phyloP scores from a whole-genome alignment of 2,113 vertebrate species.

The Dromiciops gliroides region DNA sequence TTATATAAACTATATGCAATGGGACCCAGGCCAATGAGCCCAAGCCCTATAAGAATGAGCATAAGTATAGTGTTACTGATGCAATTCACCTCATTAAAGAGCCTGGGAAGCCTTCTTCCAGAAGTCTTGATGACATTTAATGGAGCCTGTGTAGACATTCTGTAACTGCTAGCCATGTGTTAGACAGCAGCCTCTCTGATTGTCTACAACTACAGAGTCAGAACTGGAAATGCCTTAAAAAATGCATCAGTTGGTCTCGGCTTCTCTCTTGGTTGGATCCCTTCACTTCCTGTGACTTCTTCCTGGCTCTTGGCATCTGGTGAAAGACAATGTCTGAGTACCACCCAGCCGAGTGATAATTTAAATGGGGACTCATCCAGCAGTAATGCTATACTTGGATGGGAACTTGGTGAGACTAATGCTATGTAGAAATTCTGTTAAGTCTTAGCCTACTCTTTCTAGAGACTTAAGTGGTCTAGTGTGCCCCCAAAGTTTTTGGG shows the following conservation, averaged over 20 bases:
- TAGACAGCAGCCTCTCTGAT: not conserved
- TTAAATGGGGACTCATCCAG: not conserved
- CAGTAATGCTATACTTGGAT: not conserved
- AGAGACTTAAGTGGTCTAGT: not conserved
- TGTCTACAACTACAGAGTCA: not conserved
- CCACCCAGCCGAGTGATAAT: not conserved
- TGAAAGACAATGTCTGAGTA: not conserved
- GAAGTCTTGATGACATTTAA: not conserved
- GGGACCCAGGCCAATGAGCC: not conserved
- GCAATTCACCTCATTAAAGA: not conserved
- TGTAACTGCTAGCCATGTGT: not conserved
- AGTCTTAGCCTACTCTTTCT: not conserved
- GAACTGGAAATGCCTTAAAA: not conserved
- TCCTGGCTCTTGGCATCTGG: not conserved
- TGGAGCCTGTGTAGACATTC: not conserved
- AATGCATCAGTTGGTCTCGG: not conserved
- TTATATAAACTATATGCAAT: not conserved
- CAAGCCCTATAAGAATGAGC: not conserved
- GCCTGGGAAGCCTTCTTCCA: not conserved
- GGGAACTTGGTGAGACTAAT: not conserved
- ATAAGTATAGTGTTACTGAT: not conserved
- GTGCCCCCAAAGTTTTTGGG: not conserved
- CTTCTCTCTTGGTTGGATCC: not conserved
- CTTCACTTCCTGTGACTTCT: not conserved
- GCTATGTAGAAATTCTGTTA: not conserved